Conservation (phyloP, 2,888 invertebrate species). For the Lymantria monacha region DNA sequence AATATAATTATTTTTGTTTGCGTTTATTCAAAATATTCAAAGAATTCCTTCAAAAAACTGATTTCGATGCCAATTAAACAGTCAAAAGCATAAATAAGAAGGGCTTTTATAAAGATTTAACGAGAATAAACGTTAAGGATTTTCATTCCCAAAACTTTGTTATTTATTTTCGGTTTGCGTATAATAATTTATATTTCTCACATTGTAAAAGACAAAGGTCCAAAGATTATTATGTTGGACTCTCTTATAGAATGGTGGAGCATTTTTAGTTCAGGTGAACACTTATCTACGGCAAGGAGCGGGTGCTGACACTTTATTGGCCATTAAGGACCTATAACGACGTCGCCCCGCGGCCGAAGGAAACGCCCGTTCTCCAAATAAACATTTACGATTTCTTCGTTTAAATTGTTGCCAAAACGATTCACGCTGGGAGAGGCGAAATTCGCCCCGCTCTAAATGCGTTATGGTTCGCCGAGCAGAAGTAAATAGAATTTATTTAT, state of each 20-base stretch:
- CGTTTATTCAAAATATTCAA: neutral
- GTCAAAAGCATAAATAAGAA: neutral
- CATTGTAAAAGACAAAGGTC: constrained; percentile 11
- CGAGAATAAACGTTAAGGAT: neutral
- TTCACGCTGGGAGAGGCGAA: constrained; percentile 59
- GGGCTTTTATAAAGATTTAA: neutral
- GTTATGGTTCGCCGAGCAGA: constrained; percentile 71
- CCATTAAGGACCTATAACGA: constrained; percentile 77
- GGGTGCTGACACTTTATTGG: constrained; percentile 76
- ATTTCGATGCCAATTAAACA: constrained; percentile 2
- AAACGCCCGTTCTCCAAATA: constrained; percentile 67
- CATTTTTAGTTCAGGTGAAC: constrained; percentile 58
- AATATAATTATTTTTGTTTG: neutral
- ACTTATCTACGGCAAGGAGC: constrained; percentile 58
- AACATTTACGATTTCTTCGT: constrained; percentile 75
- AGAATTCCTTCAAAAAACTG: neutral
- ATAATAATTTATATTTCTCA: constrained; percentile 5
- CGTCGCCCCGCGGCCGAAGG: constrained; percentile 60
- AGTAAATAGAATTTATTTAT: constrained; percentile 78
- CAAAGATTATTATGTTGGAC: constrained; percentile 12
- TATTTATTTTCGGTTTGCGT: neutral
- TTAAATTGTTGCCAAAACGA: constrained; percentile 78
- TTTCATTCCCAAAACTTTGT: neutral
- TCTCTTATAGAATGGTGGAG: constrained; percentile 17
- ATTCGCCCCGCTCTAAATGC: constrained; percentile 64